Percentiles rank a stretch among this genome's conserved stretches.
Evolutionary conservation across 2,888 invertebrate species (phyloP).

Genomic region (Hanleya hanleyi): DNA sequence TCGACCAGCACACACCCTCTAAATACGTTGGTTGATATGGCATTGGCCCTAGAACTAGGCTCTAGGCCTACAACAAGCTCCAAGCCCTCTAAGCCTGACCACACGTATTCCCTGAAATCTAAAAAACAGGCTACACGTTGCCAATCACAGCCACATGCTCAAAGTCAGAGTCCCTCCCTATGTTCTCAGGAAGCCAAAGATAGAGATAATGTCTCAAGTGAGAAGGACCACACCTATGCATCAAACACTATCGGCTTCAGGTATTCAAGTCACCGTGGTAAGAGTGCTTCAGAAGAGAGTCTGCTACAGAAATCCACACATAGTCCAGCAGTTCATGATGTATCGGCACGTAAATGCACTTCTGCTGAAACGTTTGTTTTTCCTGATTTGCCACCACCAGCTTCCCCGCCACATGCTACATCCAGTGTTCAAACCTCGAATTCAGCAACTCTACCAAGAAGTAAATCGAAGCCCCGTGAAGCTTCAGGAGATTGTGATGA

Average conservation of each 20-base stretch:
- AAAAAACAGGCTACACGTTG: neutral
- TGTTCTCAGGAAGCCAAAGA: too few relatives aligned
- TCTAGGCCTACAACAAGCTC: neutral
- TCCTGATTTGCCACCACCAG: neutral
- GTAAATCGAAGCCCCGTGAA: neutral
- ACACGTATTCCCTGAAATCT: neutral
- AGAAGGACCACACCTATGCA: neutral
- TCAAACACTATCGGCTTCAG: conserved; percentile 2
- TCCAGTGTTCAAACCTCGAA: neutral
- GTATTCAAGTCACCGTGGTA: neutral
- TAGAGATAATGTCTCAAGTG: neutral
- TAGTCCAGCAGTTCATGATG: neutral
- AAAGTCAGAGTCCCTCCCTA: too few relatives aligned
- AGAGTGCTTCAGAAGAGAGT: conserved; percentile 1
- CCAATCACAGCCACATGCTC: too few relatives aligned
- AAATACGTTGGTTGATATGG: neutral
- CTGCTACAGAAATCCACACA: neutral
- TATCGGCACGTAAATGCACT: neutral
- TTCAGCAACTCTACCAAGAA: neutral
- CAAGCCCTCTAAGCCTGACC: neutral
- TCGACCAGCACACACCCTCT: too few relatives aligned
- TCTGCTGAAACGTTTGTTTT: neutral
- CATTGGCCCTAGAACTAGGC: neutral
- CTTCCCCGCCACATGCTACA: neutral
- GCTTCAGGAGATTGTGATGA: neutral